A percentile compares a stretch with the other conserved stretches of the same genome.
phyloP scores from a whole-genome alignment of 30 jellyfish, hydroid and myxozoan species.

The Mastigias papua region DNA sequence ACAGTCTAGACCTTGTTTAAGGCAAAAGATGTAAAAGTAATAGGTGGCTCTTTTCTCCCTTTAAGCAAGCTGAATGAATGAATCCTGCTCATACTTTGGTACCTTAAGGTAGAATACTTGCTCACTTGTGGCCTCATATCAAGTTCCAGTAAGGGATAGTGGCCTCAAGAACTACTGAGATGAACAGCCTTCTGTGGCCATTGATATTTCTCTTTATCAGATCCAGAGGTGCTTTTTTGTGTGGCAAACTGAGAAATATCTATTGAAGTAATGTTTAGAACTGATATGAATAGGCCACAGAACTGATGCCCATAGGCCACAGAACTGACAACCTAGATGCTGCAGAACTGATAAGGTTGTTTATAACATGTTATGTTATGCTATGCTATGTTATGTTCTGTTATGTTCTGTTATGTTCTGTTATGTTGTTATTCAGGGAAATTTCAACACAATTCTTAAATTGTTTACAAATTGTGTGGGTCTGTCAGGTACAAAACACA shows the following conservation, averaged over 20 bases:
- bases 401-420: too few relatives aligned
- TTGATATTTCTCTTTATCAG: neutral
- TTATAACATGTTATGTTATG: too few relatives aligned
- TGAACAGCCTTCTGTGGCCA: neutral
- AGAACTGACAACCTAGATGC: neutral
- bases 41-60: neutral
- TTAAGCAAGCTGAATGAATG: neutral
- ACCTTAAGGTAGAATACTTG: too few relatives aligned
- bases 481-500: too few relatives aligned
- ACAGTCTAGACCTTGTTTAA: neutral
- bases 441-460: too few relatives aligned
- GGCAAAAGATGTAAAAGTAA: neutral
- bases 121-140: neutral
- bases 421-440: too few relatives aligned
- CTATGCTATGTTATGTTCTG: too few relatives aligned
- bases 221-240: too few relatives aligned
- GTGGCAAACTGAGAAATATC: too few relatives aligned
- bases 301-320: neutral
- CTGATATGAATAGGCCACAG: neutral
- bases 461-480: too few relatives aligned
- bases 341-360: neutral
- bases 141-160: neutral
- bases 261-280: neutral
- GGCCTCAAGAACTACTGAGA: neutral
- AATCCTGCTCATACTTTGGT: too few relatives aligned